These are phyloP conservation scores for Siphonodentalium dalli DNA, from an alignment of 2,888 invertebrate genomes.

Conservation along the genomic window DNA sequence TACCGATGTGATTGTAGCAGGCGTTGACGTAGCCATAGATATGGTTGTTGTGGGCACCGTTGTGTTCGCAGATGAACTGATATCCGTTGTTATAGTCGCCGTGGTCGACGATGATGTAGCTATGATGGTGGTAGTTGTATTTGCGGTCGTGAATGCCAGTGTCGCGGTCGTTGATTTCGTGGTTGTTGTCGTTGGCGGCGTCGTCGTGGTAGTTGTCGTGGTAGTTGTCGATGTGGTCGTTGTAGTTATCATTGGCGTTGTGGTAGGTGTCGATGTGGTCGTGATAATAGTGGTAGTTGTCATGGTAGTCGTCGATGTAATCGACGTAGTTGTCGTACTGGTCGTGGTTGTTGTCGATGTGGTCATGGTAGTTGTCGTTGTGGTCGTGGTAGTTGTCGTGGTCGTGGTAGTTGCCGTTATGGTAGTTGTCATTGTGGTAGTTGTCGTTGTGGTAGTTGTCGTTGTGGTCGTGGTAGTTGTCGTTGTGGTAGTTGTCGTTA, in stretches of 20 bases:
- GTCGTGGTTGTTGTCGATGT: background rate
- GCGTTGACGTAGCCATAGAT: too few species aligned
- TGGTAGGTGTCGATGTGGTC: slow-evolving; percentile 11
- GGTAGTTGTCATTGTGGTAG: slow-evolving; percentile 4
- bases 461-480: background rate
- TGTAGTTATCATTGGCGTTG: slow-evolving; percentile 26
- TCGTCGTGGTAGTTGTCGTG: slow-evolving; percentile 20
- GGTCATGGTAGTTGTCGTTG: slow-evolving; percentile 15
- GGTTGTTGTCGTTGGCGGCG: background rate
- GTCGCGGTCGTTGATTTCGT: too few species aligned
- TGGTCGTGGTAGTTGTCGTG: slow-evolving; percentile 8
- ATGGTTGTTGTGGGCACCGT: too few species aligned
- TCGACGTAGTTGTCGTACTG: slow-evolving; percentile 6
- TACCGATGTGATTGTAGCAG: too few species aligned
- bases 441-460: slow-evolving; percentile 4
- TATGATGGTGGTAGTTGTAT: too few species aligned
- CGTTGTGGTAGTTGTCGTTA: background rate
- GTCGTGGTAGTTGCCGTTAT: slow-evolving; percentile 28
- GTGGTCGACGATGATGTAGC: too few species aligned
- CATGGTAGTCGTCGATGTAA: background rate
- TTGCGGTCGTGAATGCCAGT: too few species aligned
- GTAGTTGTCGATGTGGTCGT: slow-evolving; percentile 10
- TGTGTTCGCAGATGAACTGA: too few species aligned
- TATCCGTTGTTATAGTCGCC: too few species aligned
- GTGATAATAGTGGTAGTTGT: background rate